Evolutionary conservation across 2,888 invertebrate species (phyloP).

Genomic region (Meganola albula): DNA sequence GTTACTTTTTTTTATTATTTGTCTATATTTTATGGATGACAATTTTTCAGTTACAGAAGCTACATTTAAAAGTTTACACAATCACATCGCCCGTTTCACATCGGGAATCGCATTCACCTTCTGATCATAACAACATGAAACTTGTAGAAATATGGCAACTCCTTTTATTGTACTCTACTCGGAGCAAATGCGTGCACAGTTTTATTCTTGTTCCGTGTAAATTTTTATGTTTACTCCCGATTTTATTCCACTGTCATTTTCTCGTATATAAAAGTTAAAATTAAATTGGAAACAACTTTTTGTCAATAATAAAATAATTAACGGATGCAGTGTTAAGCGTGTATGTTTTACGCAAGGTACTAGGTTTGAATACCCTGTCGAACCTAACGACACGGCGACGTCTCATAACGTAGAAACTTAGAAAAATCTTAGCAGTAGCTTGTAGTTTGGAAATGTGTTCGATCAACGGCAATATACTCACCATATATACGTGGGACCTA

Average conservation of each 20-base stretch:
- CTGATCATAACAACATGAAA: constrained; percentile 60
- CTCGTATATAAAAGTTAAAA: constrained; percentile 44
- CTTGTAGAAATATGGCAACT: constrained; percentile 53
- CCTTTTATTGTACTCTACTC: constrained; percentile 49
- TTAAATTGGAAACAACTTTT: constrained; percentile 39
- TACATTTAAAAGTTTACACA: constrained; percentile 50
- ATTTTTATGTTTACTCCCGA: constrained; percentile 46
- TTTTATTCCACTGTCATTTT: constrained; percentile 43
- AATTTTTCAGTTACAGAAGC: constrained; percentile 29
- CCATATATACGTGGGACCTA: too few relatives aligned
- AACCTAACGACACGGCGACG: too few relatives aligned
- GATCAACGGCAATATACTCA: too few relatives aligned
- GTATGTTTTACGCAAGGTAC: too few relatives aligned
- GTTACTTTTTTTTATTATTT: constrained; percentile 34
- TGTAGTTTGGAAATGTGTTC: too few relatives aligned
- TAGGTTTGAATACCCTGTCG: too few relatives aligned
- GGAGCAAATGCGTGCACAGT: constrained; percentile 35
- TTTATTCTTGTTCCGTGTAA: constrained; percentile 50
- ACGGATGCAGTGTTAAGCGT: too few relatives aligned
- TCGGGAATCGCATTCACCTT: constrained; percentile 37
- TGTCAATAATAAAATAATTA: constrained; percentile 38
- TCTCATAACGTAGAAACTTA: too few relatives aligned
- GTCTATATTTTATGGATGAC: constrained; percentile 34
- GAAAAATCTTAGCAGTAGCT: too few relatives aligned
- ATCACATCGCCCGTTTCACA: constrained; percentile 38